Evolutionary conservation across 2,113 vertebrate species (phyloP).

Genomic region (Hippoglossus stenolepis): DNA sequence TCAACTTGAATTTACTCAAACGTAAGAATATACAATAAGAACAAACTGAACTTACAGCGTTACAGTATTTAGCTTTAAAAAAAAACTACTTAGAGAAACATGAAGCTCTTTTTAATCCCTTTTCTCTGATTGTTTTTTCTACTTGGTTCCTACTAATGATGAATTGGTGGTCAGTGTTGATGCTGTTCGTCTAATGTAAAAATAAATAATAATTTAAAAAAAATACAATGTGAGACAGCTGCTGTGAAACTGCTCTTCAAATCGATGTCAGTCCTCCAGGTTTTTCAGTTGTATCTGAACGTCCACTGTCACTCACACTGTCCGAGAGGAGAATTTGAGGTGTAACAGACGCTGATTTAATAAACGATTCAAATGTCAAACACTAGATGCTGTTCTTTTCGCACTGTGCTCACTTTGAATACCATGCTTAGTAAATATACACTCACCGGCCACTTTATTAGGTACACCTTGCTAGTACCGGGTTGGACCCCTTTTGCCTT

Average conservation of each 20-base stretch:
- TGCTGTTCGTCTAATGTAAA: conserved; percentile 54
- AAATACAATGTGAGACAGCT: conserved; percentile 37
- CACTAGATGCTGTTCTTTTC: not conserved
- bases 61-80: conserved; percentile 67
- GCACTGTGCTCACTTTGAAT: not conserved
- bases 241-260: conserved; percentile 44
- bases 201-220: conserved; percentile 38
- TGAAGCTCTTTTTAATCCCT: conserved; percentile 45
- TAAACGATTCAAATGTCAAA: conserved; percentile 74
- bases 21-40: conserved; percentile 42
- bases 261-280: conserved; percentile 7
- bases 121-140: conserved; percentile 58
- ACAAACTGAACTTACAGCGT: conserved; percentile 46
- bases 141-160: conserved; percentile 64
- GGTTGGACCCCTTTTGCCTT: no score
- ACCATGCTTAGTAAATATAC: not conserved
- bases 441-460: no score
- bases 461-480: no score
- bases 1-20: conserved; percentile 54
- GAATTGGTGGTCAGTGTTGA: conserved; percentile 53
- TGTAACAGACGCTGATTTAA: conserved; percentile 73
- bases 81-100: conserved; percentile 41
- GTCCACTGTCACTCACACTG: conserved; percentile 66
- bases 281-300: conserved; percentile 57
- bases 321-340: conserved; percentile 58